Evolutionary conservation across 1,140 invertebrate genomes (phyloP).

Genomic region (Cepaea nemoralis): DNA sequence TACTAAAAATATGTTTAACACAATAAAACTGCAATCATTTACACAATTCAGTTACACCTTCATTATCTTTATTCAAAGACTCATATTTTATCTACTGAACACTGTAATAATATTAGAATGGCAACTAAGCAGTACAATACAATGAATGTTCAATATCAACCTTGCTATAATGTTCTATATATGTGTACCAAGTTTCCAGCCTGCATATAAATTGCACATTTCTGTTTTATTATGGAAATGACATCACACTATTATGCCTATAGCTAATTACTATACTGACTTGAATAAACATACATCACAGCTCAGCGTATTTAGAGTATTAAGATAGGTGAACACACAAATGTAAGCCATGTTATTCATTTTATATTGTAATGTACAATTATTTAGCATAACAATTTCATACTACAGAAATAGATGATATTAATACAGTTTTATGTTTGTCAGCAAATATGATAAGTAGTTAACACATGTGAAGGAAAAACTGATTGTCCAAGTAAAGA

Average conservation of each 20-base stretch:
- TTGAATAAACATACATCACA: not conserved
- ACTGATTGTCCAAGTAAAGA: not conserved
- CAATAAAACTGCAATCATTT: no score
- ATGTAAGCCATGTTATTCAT: not conserved
- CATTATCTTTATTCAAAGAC: no score
- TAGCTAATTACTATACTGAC: not conserved
- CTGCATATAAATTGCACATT: not conserved
- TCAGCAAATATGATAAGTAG: not conserved
- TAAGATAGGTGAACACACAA: not conserved
- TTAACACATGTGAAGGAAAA: not conserved
- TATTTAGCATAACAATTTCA: not conserved
- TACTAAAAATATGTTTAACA: no score
- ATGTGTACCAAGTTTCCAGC: not conserved
- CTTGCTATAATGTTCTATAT: not conserved
- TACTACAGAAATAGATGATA: not conserved
- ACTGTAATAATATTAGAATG: not conserved
- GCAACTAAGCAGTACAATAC: not conserved
- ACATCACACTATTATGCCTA: not conserved
- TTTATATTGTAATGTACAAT: not conserved
- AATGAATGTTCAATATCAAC: not conserved
- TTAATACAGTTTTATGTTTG: not conserved
- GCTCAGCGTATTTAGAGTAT: not conserved
- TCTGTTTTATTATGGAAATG: not conserved
- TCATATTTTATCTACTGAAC: no score
- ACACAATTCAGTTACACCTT: no score